These are phyloP conservation scores for Andrena praecox DNA, from an alignment of 2,888 invertebrate species.

Conservation along the genomic window DNA sequence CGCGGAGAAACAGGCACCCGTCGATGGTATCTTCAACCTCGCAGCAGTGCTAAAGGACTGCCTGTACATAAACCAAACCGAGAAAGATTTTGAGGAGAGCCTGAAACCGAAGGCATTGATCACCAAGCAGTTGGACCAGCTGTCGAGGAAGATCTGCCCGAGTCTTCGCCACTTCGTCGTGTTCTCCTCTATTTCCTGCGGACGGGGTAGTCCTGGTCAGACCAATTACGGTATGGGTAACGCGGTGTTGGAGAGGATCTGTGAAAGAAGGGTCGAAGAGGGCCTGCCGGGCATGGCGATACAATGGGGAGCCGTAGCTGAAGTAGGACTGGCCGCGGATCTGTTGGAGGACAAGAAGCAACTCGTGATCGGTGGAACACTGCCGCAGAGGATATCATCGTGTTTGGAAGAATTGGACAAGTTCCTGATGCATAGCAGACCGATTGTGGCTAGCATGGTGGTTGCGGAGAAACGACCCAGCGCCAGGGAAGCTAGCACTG, in stretches of 20 bases:
- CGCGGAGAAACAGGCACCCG: constrained; percentile 85
- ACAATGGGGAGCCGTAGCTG: constrained; percentile 89
- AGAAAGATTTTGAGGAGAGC: constrained; percentile 85
- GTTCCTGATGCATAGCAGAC: constrained; percentile 88
- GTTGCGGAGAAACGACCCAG: constrained; percentile 93
- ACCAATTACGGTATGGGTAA: constrained; percentile 88
- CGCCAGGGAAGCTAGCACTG: constrained; percentile 87
- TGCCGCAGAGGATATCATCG: constrained; percentile 94
- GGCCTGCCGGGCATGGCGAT: constrained; percentile 87
- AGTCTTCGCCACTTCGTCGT: constrained; percentile 87
- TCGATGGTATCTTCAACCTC: constrained; percentile 89
- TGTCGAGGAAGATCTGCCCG: constrained; percentile 86
- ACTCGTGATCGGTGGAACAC: constrained; percentile 91
- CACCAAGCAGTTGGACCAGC: constrained; percentile 86
- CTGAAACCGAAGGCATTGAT: constrained; percentile 87
- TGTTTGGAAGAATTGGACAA: constrained; percentile 91
- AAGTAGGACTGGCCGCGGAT: constrained; percentile 92
- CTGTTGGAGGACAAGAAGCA: constrained; percentile 90
- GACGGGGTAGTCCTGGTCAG: constrained; percentile 89
- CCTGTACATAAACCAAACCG: constrained; percentile 86
- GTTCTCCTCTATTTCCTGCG: constrained; percentile 89
- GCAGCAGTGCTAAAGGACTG: constrained; percentile 87
- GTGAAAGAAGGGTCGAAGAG: constrained; percentile 74
- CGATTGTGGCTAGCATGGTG: constrained; percentile 93
- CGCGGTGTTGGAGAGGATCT: constrained; percentile 91